Percentiles rank a stretch among this genome's conserved stretches.
Evolutionary conservation across 2,113 vertebrate genomes (phyloP).

Genomic region (Lichenostomus cassidix): DNA sequence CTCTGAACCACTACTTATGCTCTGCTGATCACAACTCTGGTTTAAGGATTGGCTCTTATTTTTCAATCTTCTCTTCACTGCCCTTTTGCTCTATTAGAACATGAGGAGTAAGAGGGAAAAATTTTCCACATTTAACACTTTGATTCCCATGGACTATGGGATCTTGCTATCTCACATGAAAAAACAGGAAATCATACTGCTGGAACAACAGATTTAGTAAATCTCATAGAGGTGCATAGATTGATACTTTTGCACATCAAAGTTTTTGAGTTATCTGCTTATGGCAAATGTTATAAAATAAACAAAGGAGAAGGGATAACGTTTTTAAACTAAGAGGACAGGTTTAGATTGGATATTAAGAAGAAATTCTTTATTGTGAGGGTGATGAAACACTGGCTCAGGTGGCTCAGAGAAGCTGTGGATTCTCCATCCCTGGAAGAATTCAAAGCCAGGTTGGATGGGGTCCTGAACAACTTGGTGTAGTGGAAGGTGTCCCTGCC

Average conservation of each 20-base stretch:
- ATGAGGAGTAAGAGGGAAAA: neutral
- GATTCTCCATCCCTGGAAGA: neutral
- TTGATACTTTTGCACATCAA: neutral
- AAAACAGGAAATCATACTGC: neutral
- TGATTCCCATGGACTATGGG: neutral
- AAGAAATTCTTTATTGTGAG: neutral
- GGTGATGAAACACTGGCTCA: neutral
- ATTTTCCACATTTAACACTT: slow-evolving; percentile 43
- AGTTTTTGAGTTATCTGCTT: neutral
- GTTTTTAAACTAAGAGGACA: neutral
- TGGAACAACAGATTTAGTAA: neutral
- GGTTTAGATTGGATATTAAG: neutral
- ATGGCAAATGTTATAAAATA: neutral
- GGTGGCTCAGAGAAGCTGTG: neutral
- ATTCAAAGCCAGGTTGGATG: neutral
- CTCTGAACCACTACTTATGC: slow-evolving; percentile 38
- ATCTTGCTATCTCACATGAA: neutral
- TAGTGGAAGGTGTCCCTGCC: neutral
- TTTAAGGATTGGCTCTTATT: slow-evolving; percentile 41
- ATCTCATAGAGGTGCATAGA: neutral
- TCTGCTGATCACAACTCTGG: slow-evolving; percentile 58
- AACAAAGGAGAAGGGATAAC: neutral
- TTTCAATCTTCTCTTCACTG: slow-evolving; percentile 54
- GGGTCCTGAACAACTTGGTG: neutral
- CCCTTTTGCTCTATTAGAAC: neutral